Conservation (phyloP, 2,888 invertebrate genomes). For the Caenorhabditis drosophilae region DNA sequence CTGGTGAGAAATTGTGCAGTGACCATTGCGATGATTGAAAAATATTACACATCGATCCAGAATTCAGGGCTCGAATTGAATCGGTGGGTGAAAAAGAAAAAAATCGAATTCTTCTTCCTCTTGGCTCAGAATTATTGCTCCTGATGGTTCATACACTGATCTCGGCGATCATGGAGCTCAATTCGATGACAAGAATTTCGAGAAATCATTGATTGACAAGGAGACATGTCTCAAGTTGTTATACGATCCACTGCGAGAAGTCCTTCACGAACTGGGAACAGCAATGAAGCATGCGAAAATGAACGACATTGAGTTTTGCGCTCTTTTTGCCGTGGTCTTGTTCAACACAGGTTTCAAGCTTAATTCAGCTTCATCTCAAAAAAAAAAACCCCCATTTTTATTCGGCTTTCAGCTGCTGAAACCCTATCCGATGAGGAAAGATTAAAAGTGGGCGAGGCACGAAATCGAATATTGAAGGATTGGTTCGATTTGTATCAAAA, state of each 20-base stretch:
- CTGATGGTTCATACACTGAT: constrained; percentile 45
- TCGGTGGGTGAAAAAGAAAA: no score
- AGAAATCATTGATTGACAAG: constrained; percentile 22
- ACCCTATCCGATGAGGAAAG: constrained; percentile 18
- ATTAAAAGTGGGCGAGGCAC: constrained; percentile 21
- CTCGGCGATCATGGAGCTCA: constrained; percentile 37
- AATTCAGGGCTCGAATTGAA: constrained; percentile 43
- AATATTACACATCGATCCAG: constrained; percentile 55
- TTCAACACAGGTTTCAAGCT: constrained; percentile 53
- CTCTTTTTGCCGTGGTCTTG: constrained; percentile 51
- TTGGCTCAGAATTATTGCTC: constrained; percentile 37
- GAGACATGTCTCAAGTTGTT: constrained; percentile 36
- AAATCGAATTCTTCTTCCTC: no score
- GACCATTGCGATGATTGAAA: constrained; percentile 54
- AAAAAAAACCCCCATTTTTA: no score
- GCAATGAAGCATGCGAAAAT: constrained; percentile 51
- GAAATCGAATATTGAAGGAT: constrained; percentile 33
- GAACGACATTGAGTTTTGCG: constrained; percentile 59
- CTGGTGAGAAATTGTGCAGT: constrained; percentile 51
- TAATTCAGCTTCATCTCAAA: neutral
- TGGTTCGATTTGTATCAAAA: constrained; percentile 59
- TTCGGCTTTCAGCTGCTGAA: constrained; percentile 25
- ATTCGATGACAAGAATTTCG: constrained; percentile 21
- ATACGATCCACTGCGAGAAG: constrained; percentile 44
- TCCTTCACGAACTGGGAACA: constrained; percentile 47